These are phyloP conservation scores for Callinectes sapidus DNA, from an alignment of 2,888 invertebrate species.

Conservation along the genomic window DNA sequence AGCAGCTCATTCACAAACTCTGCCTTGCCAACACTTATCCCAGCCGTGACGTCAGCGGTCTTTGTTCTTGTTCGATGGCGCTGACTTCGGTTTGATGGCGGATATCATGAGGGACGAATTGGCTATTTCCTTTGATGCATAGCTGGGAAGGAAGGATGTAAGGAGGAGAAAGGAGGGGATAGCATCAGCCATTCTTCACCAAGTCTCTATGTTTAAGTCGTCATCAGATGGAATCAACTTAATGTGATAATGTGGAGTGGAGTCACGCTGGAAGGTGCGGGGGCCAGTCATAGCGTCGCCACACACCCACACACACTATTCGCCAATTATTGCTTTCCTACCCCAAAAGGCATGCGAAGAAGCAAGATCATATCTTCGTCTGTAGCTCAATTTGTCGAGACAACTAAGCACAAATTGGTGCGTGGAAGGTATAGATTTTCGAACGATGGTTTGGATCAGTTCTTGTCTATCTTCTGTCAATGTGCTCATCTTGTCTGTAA, in stretches of 20 bases:
- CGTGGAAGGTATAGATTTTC: slow-evolving; percentile 16
- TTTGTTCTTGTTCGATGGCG: background rate
- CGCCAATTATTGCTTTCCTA: background rate
- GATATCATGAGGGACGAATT: background rate
- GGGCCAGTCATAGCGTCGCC: background rate
- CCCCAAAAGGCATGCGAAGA: slow-evolving; percentile 14
- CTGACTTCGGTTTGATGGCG: background rate
- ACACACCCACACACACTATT: background rate
- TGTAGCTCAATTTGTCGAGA: background rate
- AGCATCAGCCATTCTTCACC: background rate
- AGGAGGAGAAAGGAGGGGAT: background rate
- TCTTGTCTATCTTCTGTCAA: background rate
- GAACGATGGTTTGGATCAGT: background rate
- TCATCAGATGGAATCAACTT: background rate
- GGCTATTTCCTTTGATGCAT: slow-evolving; percentile 19
- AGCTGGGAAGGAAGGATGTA: background rate
- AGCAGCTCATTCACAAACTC: slow-evolving; percentile 20
- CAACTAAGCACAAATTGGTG: slow-evolving; percentile 11
- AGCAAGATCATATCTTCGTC: background rate
- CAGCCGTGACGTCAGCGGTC: background rate
- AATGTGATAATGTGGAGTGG: slow-evolving; percentile 20
- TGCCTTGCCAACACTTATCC: background rate
- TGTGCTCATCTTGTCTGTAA: background rate
- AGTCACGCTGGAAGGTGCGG: background rate
- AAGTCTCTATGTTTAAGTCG: background rate